Conservation (phyloP, 2,113 vertebrate species). For the Tragulus kanchil region DNA sequence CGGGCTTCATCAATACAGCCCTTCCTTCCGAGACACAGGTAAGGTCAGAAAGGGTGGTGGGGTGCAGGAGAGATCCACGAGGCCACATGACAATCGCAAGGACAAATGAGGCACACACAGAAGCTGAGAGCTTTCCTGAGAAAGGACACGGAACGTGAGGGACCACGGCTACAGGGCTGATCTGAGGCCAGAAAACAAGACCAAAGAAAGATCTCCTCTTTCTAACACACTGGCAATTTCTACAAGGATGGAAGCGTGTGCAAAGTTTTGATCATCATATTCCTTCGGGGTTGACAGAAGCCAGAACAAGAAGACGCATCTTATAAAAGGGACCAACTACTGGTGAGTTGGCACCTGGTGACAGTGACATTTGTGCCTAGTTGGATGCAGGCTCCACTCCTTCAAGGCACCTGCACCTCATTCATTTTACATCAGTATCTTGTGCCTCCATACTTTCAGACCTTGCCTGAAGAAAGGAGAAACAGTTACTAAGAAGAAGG, state of each 20-base stretch:
- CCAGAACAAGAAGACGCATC: neutral
- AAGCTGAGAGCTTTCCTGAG: neutral
- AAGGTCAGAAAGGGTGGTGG: neutral
- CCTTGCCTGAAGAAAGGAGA: neutral
- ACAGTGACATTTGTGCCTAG: neutral
- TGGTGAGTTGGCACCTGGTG: neutral
- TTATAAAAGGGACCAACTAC: neutral
- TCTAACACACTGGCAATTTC: neutral
- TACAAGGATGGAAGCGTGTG: neutral
- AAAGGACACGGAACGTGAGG: neutral
- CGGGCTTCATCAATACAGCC: neutral
- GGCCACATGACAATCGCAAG: neutral
- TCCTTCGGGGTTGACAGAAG: neutral
- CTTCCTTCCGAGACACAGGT: neutral
- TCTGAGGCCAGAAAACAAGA: neutral
- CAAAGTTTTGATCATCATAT: neutral
- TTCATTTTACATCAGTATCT: neutral
- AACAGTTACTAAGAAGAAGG: neutral
- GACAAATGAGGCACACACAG: neutral
- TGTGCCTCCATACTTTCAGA: neutral
- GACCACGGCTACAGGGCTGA: neutral
- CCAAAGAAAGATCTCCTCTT: neutral
- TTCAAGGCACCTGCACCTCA: neutral
- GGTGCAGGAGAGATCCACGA: accelerated
- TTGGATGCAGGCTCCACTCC: neutral